These are phyloP conservation scores for Trididemnum nubilum DNA, from an alignment of 23 tunicate species.

Conservation along the genomic window DNA sequence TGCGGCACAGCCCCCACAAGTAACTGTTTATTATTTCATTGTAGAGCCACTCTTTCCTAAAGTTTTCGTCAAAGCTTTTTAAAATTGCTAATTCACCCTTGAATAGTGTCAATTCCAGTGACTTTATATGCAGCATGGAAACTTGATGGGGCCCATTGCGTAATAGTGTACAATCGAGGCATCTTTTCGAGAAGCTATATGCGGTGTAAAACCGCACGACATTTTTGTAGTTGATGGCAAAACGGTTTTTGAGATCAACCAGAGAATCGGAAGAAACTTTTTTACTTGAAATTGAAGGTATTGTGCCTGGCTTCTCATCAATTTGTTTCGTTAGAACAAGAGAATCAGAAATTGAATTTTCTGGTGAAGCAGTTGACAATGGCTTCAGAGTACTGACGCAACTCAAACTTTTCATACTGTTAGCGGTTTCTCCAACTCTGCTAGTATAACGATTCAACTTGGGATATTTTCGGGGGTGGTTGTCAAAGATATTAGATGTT, in stretches of 20 bases:
- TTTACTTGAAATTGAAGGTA: too few relatives aligned
- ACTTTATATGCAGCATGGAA: neutral
- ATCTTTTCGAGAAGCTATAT: neutral
- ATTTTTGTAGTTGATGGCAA: too few relatives aligned
- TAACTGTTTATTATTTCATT: neutral
- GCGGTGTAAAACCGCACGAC: neutral
- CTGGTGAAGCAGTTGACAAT: too few relatives aligned
- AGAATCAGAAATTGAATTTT: too few relatives aligned
- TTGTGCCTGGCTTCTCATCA: too few relatives aligned
- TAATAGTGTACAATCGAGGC: neutral
- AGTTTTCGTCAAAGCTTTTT: neutral
- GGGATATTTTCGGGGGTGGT: neutral
- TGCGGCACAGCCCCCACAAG: neutral
- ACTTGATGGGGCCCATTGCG: neutral
- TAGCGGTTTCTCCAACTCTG: neutral
- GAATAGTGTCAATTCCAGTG: too few relatives aligned
- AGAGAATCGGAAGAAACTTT: too few relatives aligned
- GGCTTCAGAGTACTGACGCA: too few relatives aligned
- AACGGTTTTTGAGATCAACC: too few relatives aligned
- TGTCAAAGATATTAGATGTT: neutral
- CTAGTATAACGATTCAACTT: neutral
- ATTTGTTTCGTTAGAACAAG: too few relatives aligned
- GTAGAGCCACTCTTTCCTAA: neutral
- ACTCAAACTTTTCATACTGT: too few relatives aligned
- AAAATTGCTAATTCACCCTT: neutral